These are phyloP conservation scores for Acromyrmex charruanus DNA, from an alignment of 1,140 invertebrate genomes.

Conservation along the genomic window DNA sequence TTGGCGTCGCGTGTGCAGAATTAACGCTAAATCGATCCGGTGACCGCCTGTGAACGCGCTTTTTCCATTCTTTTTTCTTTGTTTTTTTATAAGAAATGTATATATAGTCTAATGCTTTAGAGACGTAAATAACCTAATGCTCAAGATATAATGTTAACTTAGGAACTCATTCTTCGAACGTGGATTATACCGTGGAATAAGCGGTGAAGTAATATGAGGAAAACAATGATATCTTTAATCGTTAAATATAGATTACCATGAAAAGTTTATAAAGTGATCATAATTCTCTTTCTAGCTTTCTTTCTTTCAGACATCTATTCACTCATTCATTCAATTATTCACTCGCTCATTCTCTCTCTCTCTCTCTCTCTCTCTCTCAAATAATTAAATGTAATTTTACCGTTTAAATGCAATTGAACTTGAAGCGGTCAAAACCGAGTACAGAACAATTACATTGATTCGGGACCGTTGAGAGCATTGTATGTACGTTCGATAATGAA, in stretches of 20 bases:
- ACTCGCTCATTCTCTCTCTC: neutral
- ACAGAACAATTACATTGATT: constrained; percentile 47
- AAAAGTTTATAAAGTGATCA: constrained; percentile 17
- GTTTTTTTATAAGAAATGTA: neutral
- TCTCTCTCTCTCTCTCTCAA: neutral
- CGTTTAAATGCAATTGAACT: constrained; percentile 24
- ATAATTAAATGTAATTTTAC: constrained; percentile 33
- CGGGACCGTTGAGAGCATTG: neutral
- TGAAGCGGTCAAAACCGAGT: constrained; percentile 13
- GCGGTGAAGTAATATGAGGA: too few species aligned
- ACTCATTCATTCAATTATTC: neutral
- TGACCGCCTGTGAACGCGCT: neutral
- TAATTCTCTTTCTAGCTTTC: neutral
- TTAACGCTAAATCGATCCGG: constrained; percentile 62
- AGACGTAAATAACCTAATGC: neutral
- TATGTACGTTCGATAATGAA: constrained; percentile 60
- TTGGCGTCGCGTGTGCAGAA: constrained; percentile 18
- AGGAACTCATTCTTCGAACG: neutral
- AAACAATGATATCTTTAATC: neutral
- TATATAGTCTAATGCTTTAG: neutral
- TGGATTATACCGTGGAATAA: neutral
- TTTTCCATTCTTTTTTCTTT: neutral
- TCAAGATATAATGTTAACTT: constrained; percentile 6
- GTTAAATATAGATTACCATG: constrained; percentile 5
- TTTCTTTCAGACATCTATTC: neutral